These are phyloP conservation scores for Pandemis corylana DNA, from an alignment of 2,888 invertebrate genomes.

Conservation along the genomic window DNA sequence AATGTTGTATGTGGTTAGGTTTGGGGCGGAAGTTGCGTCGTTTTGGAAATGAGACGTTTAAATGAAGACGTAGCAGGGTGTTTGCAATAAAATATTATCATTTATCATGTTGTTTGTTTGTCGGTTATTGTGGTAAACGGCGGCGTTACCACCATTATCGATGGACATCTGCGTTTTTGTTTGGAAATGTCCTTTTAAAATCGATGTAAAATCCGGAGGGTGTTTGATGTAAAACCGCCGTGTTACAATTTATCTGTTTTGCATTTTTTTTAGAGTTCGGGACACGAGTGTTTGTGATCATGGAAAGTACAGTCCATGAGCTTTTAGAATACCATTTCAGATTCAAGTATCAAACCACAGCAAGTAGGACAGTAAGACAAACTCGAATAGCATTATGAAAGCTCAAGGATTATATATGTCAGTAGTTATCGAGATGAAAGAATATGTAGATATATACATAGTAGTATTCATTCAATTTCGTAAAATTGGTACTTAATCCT, in stretches of 20 bases:
- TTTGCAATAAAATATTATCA: conserved; percentile 80
- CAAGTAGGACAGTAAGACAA: too few species aligned
- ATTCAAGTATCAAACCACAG: too few species aligned
- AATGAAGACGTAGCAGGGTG: conserved; percentile 80
- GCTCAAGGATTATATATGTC: too few species aligned
- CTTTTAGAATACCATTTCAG: too few species aligned
- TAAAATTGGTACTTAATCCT: too few species aligned
- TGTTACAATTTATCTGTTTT: background rate
- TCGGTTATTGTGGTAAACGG: conserved; percentile 80
- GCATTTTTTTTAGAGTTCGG: background rate
- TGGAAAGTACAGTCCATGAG: too few species aligned
- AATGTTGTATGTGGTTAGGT: background rate
- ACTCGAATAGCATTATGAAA: too few species aligned
- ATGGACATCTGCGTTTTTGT: conserved; percentile 76
- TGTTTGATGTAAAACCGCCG: background rate
- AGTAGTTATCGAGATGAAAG: too few species aligned
- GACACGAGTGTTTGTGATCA: background rate
- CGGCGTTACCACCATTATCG: conserved; percentile 79
- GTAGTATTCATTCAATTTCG: too few species aligned
- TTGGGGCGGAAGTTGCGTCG: background rate
- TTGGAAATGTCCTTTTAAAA: conserved; percentile 51
- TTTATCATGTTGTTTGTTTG: conserved; percentile 82
- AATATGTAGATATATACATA: too few species aligned
- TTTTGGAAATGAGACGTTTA: conserved; percentile 44
- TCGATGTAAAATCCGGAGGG: conserved; percentile 54